Percentiles rank a stretch among this genome's conserved stretches.
These are phyloP conservation scores for Psittacula cyanocephala DNA, from an alignment of 2,113 vertebrate species.

Conservation along the genomic window DNA sequence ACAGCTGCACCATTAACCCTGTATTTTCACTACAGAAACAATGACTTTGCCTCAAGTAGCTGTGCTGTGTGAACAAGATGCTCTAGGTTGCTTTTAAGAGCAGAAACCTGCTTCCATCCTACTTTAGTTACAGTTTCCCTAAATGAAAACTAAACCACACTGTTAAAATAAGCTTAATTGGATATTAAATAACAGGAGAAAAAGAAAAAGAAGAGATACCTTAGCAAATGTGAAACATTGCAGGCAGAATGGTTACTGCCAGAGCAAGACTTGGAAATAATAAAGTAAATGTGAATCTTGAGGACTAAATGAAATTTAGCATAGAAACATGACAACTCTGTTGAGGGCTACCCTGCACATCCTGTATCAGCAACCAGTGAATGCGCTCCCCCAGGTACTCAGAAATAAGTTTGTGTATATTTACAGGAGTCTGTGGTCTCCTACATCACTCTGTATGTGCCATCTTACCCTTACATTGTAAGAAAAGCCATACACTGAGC, in stretches of 20 bases:
- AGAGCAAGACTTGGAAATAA: background rate
- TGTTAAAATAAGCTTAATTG: background rate
- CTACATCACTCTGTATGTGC: background rate
- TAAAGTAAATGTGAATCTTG: background rate
- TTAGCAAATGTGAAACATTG: background rate
- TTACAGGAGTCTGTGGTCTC: background rate
- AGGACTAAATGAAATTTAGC: background rate
- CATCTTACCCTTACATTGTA: background rate
- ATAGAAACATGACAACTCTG: background rate
- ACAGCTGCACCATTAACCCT: background rate
- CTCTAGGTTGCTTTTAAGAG: background rate
- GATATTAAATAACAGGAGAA: background rate
- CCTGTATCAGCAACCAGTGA: background rate
- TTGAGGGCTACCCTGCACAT: background rate
- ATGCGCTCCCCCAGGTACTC: background rate
- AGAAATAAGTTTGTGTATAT: background rate
- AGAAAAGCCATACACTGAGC: background rate
- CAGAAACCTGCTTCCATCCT: background rate
- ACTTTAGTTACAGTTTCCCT: background rate
- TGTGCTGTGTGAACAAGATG: background rate
- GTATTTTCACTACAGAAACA: background rate
- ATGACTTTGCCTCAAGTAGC: background rate
- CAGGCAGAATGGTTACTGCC: background rate
- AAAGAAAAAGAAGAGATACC: background rate
- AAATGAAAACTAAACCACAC: background rate